Percentiles rank a stretch among this genome's conserved stretches.
These are phyloP conservation scores for Spilosoma lubricipeda DNA, from an alignment of 2,888 invertebrate species.

Conservation along the genomic window DNA sequence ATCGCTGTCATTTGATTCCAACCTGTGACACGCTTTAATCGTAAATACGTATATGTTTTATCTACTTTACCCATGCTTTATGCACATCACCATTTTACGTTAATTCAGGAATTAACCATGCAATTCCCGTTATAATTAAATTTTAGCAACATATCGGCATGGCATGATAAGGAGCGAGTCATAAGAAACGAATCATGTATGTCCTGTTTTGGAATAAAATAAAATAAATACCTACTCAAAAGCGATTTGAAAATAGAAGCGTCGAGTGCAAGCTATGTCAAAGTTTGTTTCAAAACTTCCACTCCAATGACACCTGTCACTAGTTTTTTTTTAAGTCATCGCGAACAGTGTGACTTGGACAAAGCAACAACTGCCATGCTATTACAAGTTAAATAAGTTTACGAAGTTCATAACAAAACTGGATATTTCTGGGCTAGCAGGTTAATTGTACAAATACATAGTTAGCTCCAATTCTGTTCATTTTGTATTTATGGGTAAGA, in stretches of 20 bases:
- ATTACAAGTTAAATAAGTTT: background rate
- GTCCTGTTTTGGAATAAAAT: background rate
- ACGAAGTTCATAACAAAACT: background rate
- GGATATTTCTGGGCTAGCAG: slow-evolving; percentile 5
- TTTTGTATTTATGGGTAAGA: background rate
- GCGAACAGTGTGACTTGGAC: background rate
- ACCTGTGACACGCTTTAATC: background rate
- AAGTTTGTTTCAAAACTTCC: background rate
- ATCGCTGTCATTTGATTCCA: too few species aligned
- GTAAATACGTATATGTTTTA: background rate
- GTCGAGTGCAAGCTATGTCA: too few species aligned
- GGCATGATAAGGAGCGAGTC: background rate
- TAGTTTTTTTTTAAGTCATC: background rate
- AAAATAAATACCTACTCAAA: background rate
- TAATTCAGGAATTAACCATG: background rate
- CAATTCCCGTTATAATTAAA: background rate
- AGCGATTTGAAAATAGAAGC: background rate
- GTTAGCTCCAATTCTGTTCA: background rate
- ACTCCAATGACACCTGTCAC: background rate
- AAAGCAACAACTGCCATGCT: background rate
- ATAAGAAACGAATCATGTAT: background rate
- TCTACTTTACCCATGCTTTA: background rate
- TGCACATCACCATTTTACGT: background rate
- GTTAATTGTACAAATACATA: slow-evolving; percentile 1
- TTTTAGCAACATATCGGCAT: background rate